A percentile compares a stretch with the other conserved stretches of the same genome.
Conservation (phyloP, 30 jellyfish, hydroid and myxozoan species). For the Aurelia coerulea region DNA sequence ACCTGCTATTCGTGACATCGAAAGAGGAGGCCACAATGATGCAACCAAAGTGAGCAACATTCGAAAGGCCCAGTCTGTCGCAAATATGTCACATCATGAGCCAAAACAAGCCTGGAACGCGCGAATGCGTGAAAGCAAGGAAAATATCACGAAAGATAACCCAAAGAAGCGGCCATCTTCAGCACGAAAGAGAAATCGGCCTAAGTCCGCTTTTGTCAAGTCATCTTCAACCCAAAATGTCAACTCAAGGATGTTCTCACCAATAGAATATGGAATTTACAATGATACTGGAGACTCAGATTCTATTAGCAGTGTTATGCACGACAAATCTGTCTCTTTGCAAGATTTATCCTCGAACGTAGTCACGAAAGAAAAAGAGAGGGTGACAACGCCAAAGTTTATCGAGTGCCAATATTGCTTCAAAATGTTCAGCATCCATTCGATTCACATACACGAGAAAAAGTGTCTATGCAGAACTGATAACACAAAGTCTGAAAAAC, state of each 20-base stretch:
- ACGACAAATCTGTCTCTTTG: slow-evolving; percentile 46
- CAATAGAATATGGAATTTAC: slow-evolving; percentile 26
- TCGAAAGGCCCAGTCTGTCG: slow-evolving; percentile 70
- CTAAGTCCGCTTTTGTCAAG: slow-evolving; percentile 49
- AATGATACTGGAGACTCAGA: slow-evolving; percentile 29
- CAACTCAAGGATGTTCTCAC: slow-evolving; percentile 10
- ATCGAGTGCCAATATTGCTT: slow-evolving; percentile 60
- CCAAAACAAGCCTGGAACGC: slow-evolving; percentile 69
- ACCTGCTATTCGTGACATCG: slow-evolving; percentile 35
- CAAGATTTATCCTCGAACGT: slow-evolving; percentile 22
- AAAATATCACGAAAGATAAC: slow-evolving; percentile 17
- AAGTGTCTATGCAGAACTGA: slow-evolving; percentile 52
- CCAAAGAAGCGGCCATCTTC: slow-evolving; percentile 2
- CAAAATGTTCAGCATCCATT: slow-evolving; percentile 74
- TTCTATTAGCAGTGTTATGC: background rate
- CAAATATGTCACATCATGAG: slow-evolving; percentile 23
- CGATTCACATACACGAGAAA: slow-evolving; percentile 73
- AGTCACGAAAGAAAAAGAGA: background rate
- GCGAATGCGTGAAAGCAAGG: slow-evolving; percentile 56
- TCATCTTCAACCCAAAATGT: slow-evolving; percentile 51
- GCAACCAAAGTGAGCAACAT: background rate
- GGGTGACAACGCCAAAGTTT: slow-evolving; percentile 37
- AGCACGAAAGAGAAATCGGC: slow-evolving; percentile 50
- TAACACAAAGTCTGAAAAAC: slow-evolving; percentile 2
- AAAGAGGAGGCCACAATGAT: slow-evolving; percentile 8